Conservation (phyloP, 2,113 vertebrate species). For the Labeo catla region DNA sequence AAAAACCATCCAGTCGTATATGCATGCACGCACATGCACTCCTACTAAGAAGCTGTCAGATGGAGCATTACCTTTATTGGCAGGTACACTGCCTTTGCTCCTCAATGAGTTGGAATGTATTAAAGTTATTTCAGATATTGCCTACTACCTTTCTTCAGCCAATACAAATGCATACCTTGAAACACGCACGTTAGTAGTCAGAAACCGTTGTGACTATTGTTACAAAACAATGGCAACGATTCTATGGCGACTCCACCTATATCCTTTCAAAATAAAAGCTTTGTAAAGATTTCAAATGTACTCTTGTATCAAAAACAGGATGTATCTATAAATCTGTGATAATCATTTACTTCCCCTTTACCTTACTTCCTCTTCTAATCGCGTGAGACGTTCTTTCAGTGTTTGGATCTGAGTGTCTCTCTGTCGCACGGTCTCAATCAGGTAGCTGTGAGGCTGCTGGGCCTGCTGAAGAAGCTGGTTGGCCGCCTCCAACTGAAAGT, state of each 20-base stretch:
- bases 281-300: neutral
- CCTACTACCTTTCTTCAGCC: neutral
- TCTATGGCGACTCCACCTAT: neutral
- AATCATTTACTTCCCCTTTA: conserved; percentile 63
- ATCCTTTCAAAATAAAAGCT: conserved; percentile 32
- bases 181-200: neutral
- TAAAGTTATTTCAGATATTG: conserved; percentile 1
- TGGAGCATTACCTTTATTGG: neutral
- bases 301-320: conserved; percentile 5
- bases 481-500: conserved; percentile 81
- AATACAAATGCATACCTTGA: conserved; percentile 12
- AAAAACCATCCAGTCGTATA: neutral
- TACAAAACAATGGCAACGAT: conserved; percentile 5
- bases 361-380: conserved; percentile 88
- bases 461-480: conserved; percentile 88
- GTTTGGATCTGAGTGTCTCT: conserved; percentile 85
- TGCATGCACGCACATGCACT: neutral
- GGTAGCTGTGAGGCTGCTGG: conserved; percentile 93
- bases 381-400: conserved; percentile 78
- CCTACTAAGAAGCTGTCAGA: neutral
- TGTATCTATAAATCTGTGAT: neutral
- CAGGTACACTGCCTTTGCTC: neutral
- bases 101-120: neutral
- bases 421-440: conserved; percentile 89
- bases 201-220: conserved; percentile 8